These are phyloP conservation scores for Chroicocephalus ridibundus DNA, from an alignment of 2,113 vertebrate species.

Conservation along the genomic window DNA sequence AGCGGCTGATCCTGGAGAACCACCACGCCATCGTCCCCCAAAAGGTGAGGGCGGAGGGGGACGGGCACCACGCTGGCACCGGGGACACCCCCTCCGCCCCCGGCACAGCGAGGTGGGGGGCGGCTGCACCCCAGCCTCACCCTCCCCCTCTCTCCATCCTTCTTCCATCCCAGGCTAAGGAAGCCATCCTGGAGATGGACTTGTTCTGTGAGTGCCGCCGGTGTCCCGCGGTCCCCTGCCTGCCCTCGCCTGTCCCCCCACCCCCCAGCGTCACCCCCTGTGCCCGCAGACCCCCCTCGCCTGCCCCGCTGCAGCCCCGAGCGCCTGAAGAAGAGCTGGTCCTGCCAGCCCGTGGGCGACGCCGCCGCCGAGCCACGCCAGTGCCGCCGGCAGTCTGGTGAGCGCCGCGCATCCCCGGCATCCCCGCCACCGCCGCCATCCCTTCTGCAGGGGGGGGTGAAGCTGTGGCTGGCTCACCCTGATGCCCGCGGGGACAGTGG, in stretches of 20 bases:
- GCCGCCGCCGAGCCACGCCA: background rate
- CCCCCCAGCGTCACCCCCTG: background rate
- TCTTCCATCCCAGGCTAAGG: background rate
- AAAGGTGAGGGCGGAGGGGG: background rate
- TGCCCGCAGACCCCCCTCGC: conserved; percentile 58
- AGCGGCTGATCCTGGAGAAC: background rate
- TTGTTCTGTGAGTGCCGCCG: background rate
- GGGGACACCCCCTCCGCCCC: background rate
- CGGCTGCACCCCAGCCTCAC: background rate
- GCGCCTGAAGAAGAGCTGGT: conserved; percentile 83
- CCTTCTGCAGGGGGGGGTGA: background rate
- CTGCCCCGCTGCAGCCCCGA: conserved; percentile 87
- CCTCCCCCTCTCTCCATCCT: background rate
- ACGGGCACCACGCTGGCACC: background rate
- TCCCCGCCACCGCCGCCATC: too few species aligned
- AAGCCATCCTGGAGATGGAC: background rate
- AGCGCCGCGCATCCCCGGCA: background rate
- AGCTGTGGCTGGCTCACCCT: background rate
- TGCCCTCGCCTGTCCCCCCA: background rate
- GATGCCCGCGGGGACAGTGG: accelerated
- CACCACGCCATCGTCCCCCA: background rate
- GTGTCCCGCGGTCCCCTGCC: background rate
- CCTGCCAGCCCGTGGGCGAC: conserved; percentile 67
- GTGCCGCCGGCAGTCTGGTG: conserved; percentile 89
- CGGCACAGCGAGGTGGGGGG: background rate